Evolutionary conservation across 1,140 invertebrate species (phyloP), one percentile per base, ranked within the genome.

Genomic region (Bombyx mandarina): DNA sequence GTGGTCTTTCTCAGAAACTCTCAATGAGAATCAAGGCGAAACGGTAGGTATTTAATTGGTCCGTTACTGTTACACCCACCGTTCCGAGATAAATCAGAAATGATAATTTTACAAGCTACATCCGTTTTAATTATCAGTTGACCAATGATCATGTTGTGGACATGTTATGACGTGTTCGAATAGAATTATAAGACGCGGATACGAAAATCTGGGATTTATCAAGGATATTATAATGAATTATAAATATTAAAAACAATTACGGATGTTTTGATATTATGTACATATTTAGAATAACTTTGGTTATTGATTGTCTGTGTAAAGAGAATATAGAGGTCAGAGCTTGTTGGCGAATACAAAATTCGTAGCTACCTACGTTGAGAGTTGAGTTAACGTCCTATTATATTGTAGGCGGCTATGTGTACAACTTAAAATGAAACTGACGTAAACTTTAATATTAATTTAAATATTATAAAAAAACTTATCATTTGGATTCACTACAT

Each of bases 121-220:
- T 82, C 77, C 79, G 79, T 78, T 79, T 79, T 75, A 68, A 79
- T 82, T 78, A 75, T 45, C 45, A 18, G 2, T 26, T 56, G 54
- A 56, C 54, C 54, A 56, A 56, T 56, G 54, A 46, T 43, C 22
- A 43, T 56, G 46, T 56, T 26, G 48, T 49, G n/a, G n/a, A 12
- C 46, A 8, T n/a, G 26, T 43, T 35, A 35, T 35, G 26, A 35
- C 26, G 26, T 35, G 26, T 35, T 35, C 4, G 26, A 35, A 5
- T 35, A 35, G 26, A 35, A 35, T 35, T 35, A 56, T 48, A 18
- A 56, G 4, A 56, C 43, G 54, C 54, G 54, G 54, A 56, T 56
- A 49, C 45, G 48, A 48, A 47, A 48, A 42, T 56, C 54, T 42
- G 54, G 54, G 53, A 22, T 55, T 42, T 56, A 56, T 56, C 26